Evolutionary conservation across 2,888 invertebrate species (phyloP), one percentile per base, ranked within the genome.

Genomic region (Muschampia plurimacula): DNA sequence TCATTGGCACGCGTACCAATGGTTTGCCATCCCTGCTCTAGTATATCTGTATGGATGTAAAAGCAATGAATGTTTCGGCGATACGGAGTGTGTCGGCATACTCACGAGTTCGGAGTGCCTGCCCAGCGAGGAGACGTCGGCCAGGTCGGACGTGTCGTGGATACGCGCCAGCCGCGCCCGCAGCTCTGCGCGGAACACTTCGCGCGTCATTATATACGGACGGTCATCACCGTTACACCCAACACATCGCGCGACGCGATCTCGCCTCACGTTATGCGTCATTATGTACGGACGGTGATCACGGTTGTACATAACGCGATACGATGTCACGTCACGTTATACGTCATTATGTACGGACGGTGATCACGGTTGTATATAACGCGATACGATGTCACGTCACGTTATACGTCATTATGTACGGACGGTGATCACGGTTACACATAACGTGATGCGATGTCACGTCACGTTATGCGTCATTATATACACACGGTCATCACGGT

Each of bases 121-220:
- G 59, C 95, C 95, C 69, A 95, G 84, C n/a, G 95, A 91, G 0
- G 95, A 95, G 49, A 96, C 86, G 84, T 96, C 96, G 0, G 95
- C 94, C 72, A 96, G 86, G 86, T 96, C 96, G 6, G 96, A 95
- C 2, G 95, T 93, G 86, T 96, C 95, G 89, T 96, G 96, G 77
- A 96, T 95, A 80, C 95, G 93, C 72, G 95, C 92, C 78, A 96
- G 90, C 59, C 96, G 91, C 83, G 92, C 89, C 81, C 96, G 95
- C 79, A 97, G 91, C 82, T 97, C 97, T 89, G 93, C 75, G 79
- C 79, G 80, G 77, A 86, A 86, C 75, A 91, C 93, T 91, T 90
- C 76, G 83, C 88, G 22, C 22, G 22, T 22, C 22, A 22, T 22
- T 22, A 22, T 22, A 22, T 22, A 22, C 22, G 22, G 22, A 22